A percentile compares a stretch with the other conserved stretches of the same genome.
Evolutionary conservation across 2,888 invertebrate genomes (phyloP).

Genomic region (Thera britannica): DNA sequence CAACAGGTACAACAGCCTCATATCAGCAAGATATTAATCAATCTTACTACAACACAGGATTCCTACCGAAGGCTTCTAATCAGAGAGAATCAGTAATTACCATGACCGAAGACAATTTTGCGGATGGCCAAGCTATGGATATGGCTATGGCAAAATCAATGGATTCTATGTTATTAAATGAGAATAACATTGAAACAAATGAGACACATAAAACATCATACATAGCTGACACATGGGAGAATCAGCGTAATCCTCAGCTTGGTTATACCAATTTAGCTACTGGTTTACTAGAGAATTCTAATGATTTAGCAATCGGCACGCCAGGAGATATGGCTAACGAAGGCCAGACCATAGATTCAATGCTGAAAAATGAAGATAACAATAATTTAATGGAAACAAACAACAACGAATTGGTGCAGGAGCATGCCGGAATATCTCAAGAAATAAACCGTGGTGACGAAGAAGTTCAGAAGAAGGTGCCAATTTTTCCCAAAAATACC

Average conservation of each 20-base stretch:
- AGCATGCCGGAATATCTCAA: background rate
- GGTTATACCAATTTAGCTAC: too few species aligned
- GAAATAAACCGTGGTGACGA: background rate
- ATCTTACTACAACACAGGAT: too few species aligned
- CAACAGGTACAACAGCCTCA: too few species aligned
- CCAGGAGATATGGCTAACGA: background rate
- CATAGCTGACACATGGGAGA: background rate
- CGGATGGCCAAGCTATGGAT: too few species aligned
- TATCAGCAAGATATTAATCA: too few species aligned
- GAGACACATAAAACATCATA: too few species aligned
- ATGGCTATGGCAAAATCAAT: too few species aligned
- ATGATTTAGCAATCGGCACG: background rate
- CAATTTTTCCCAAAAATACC: background rate
- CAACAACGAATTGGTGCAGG: background rate
- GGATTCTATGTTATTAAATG: too few species aligned
- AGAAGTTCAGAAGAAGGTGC: background rate
- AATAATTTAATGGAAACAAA: background rate
- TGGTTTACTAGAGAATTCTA: background rate
- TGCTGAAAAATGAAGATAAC: conserved; percentile 1
- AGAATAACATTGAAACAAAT: too few species aligned
- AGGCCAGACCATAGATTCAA: background rate
- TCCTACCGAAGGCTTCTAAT: too few species aligned
- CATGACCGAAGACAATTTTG: too few species aligned
- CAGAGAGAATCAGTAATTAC: too few species aligned
- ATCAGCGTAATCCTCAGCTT: background rate